Evolutionary conservation across 2,797 vertebrate genomes (phyloP).

Genomic region (Schizopygopsis malacanthus): DNA sequence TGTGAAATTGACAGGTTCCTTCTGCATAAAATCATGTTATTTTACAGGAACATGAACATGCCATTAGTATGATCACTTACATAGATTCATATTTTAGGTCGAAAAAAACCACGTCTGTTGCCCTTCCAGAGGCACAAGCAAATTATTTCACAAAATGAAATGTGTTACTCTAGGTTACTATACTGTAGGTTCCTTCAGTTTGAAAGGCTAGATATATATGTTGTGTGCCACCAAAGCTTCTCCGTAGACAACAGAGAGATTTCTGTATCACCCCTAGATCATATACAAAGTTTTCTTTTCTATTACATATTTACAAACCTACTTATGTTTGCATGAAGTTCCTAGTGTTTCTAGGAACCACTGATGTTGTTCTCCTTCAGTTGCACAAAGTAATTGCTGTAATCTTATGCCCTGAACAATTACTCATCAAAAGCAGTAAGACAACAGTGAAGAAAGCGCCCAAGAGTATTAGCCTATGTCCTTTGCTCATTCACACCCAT

Average conservation of each 20-base stretch:
- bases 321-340: background rate
- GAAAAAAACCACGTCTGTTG: background rate
- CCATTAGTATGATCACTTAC: too few species aligned
- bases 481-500: conserved; percentile 31
- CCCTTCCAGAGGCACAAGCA: background rate
- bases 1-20: conserved; percentile 63
- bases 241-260: background rate
- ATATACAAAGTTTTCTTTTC: background rate
- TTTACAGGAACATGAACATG: conserved; percentile 72
- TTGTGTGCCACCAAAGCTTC: background rate
- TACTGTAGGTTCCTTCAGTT: background rate
- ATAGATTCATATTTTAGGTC: too few species aligned
- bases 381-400: conserved; percentile 10
- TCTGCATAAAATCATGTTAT: conserved; percentile 64
- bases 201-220: background rate
- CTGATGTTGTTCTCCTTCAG: conserved; percentile 16
- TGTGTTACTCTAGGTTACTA: background rate
- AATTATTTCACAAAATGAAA: background rate
- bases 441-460: background rate
- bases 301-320: conserved; percentile 18
- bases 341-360: background rate
- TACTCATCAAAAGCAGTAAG: background rate
- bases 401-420: background rate
- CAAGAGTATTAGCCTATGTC: conserved; percentile 1
- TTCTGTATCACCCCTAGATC: background rate